A percentile compares a stretch with the other conserved stretches of the same genome.
phyloP scores from a whole-genome alignment of 2,113 vertebrate species.

The Polypterus bichir region DNA sequence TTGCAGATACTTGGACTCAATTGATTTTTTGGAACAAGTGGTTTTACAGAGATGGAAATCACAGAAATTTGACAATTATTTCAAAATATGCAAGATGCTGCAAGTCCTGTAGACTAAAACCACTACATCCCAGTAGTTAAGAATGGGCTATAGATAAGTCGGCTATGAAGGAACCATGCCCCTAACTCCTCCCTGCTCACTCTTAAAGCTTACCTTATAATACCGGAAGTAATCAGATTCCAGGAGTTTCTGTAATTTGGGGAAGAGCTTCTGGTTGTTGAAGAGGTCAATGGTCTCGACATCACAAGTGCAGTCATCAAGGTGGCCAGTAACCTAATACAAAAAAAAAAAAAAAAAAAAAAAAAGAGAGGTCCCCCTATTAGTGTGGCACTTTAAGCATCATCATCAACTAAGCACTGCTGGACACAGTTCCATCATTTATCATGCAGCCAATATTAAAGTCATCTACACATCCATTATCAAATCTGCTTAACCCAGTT shows the following conservation, averaged over 20 bases:
- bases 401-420: neutral
- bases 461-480: neutral
- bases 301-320: slow-evolving; percentile 85
- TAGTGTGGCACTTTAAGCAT: neutral
- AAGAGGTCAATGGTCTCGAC: slow-evolving; percentile 81
- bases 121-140: too few relatives aligned
- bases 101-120: too few relatives aligned
- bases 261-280: slow-evolving; percentile 77
- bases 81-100: too few relatives aligned
- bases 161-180: neutral
- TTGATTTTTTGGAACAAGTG: too few relatives aligned
- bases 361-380: neutral
- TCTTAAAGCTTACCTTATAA: slow-evolving; percentile 61
- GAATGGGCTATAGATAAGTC: too few relatives aligned
- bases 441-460: too few relatives aligned
- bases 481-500: too few relatives aligned
- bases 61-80: too few relatives aligned
- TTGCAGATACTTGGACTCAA: too few relatives aligned
- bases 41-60: too few relatives aligned
- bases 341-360: neutral
- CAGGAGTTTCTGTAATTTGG: slow-evolving; percentile 68
- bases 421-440: neutral
- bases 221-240: slow-evolving; percentile 83
- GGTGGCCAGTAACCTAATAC: slow-evolving; percentile 65
- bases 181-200: neutral